Evolutionary conservation across 2,113 vertebrate genomes (phyloP).

Genomic region (Eublepharis macularius): DNA sequence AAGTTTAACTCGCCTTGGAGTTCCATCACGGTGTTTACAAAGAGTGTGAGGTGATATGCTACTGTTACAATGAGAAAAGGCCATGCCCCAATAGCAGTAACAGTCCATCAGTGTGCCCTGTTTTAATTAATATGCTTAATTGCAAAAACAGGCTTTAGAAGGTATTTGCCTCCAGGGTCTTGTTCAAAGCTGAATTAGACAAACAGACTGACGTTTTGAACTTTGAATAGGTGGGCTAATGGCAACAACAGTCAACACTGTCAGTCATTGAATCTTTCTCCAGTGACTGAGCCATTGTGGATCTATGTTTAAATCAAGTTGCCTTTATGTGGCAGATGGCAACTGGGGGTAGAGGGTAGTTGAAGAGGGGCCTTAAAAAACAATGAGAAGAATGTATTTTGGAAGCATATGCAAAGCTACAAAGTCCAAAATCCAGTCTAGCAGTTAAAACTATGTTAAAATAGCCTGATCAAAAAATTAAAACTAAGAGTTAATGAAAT

Average conservation of each 20-base stretch:
- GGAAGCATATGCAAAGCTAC: no score
- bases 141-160: background rate
- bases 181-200: background rate
- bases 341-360: conserved; percentile 6
- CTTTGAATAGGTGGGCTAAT: conserved; percentile 15
- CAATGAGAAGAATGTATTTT: background rate
- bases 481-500: no score
- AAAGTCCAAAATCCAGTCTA: no score
- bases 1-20: background rate
- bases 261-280: background rate
- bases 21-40: background rate
- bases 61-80: accelerated
- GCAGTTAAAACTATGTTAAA: no score
- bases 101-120: accelerated
- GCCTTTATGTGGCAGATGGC: background rate
- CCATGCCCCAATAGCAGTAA: conserved; percentile 27
- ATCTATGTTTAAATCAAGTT: background rate
- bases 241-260: background rate
- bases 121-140: conserved; percentile 33
- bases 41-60: background rate
- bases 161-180: conserved; percentile 45
- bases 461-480: no score
- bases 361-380: background rate
- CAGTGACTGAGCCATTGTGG: background rate
- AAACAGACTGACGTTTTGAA: background rate